A percentile compares a stretch with the other conserved stretches of the same genome.
Evolutionary conservation across 2,113 vertebrate genomes (phyloP).

Genomic region (Oncorhynchus mykiss): DNA sequence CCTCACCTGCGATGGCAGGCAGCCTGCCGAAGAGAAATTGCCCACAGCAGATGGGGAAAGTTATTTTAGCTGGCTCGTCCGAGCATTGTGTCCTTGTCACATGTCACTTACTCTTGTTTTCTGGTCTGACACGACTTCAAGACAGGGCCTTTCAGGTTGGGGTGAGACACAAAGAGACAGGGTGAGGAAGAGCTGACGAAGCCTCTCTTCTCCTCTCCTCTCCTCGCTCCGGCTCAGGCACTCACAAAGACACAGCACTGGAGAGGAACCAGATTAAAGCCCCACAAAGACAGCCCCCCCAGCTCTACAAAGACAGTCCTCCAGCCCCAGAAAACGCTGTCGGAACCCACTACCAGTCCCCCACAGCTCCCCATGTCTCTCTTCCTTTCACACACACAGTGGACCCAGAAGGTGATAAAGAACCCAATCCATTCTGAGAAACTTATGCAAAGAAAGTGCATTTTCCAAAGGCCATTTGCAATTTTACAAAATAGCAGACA

Average conservation of each 20-base stretch:
- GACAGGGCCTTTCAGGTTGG: slow-evolving; percentile 55
- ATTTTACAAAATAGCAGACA: slow-evolving; percentile 70
- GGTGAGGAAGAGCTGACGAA: slow-evolving; percentile 62
- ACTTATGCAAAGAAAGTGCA: slow-evolving; percentile 70
- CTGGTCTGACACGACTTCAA: slow-evolving; percentile 64
- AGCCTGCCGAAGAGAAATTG: slow-evolving; percentile 64
- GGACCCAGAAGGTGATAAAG: slow-evolving; percentile 53
- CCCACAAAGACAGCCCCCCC: slow-evolving; percentile 61
- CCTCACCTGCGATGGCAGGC: slow-evolving; percentile 64
- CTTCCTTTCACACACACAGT: slow-evolving; percentile 43
- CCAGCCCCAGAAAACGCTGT: slow-evolving; percentile 58
- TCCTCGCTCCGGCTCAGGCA: slow-evolving; percentile 46
- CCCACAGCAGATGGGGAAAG: slow-evolving; percentile 66
- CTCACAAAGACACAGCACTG: slow-evolving; percentile 59
- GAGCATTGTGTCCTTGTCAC: slow-evolving; percentile 73
- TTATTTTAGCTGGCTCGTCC: slow-evolving; percentile 59
- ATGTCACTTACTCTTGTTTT: slow-evolving; percentile 73
- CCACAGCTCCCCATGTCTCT: slow-evolving; percentile 35
- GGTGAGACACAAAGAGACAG: slow-evolving; percentile 61
- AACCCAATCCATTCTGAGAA: slow-evolving; percentile 48
- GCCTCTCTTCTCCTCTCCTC: slow-evolving; percentile 44
- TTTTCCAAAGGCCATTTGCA: slow-evolving; percentile 67
- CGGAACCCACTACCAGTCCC: slow-evolving; percentile 36
- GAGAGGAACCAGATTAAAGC: slow-evolving; percentile 69
- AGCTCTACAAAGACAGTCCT: slow-evolving; percentile 57